A percentile compares a stretch with the other conserved stretches of the same genome.
phyloP scores from a whole-genome alignment of 2,797 vertebrate genomes.

The Tympanoctomys barrerae region DNA sequence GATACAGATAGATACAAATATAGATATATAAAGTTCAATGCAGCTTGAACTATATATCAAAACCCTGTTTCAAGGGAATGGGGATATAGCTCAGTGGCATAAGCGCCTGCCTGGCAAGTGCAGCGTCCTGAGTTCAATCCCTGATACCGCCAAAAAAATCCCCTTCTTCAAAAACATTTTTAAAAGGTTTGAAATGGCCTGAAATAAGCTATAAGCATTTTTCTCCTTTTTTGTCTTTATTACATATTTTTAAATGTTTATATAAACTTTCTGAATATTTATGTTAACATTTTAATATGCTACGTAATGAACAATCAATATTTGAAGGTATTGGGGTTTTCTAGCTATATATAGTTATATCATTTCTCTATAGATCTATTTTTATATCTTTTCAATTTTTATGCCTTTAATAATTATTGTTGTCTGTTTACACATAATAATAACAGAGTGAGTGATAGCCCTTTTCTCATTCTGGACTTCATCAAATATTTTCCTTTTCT shows the following conservation, averaged over 20 bases:
- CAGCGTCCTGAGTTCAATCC: too few relatives aligned
- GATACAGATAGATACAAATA: too few relatives aligned
- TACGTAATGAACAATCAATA: not conserved
- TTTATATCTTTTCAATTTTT: slow-evolving; percentile 41
- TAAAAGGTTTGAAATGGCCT: not conserved
- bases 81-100: too few relatives aligned
- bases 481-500: not conserved
- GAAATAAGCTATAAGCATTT: not conserved
- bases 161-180: not conserved
- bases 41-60: not conserved
- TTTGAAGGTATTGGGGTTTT: not conserved
- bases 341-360: not conserved
- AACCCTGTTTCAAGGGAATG: not conserved
- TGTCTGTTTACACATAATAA: not conserved
- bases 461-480: slow-evolving; percentile 48
- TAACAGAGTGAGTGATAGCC: not conserved
- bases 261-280: slow-evolving; percentile 30
- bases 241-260: slow-evolving; percentile 21
- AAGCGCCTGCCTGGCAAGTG: too few relatives aligned
- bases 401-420: not conserved
- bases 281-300: not conserved
- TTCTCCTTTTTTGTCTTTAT: slow-evolving; percentile 29
- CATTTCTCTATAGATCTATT: slow-evolving; percentile 1
- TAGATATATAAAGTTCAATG: not conserved
- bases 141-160: not conserved